Base-by-base conservation (phyloP, 2,888 invertebrate genomes). In the Leuctra nigra region DNA sequence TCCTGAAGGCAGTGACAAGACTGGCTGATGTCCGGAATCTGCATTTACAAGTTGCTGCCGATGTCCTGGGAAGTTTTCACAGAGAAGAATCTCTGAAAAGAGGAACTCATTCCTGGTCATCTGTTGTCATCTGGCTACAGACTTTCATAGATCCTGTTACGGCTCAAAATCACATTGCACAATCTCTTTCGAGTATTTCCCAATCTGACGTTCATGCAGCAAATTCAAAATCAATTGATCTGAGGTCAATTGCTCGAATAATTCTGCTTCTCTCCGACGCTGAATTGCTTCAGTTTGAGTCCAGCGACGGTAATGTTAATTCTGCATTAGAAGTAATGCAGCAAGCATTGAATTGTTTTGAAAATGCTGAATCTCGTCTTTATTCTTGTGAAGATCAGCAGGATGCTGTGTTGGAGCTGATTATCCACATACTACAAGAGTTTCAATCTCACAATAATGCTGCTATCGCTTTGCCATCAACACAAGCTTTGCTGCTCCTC, bases 11-110 rank as follows among this genome's bases (percentile, higher is more conserved):
- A 23, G 13, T 50, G 35, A 20, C 20, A 3, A 33, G 18, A 33
- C 36, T 35, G 18, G 29, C 29, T 29, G 29, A 29, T 11, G 11
- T 11, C 6, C 6, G 29, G 6, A 29, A 29, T 7, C 11, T 29
- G 29, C 7, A 29, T 29, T 29, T 29, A 11, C 6, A 6, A 29
- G 11, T 11, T 7, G 29, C 11, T 6, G 29, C 29, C 29, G 61
- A 65, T 25, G 57, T 65, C 29, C 44, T 70, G 29, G 57, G 62
- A 11, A 56, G 57, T 52, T 69, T 69, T 60, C 59, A 64, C n/a
- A 24, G 25, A 1, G 57, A 59, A 1, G 65, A 67, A 58, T 61
- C 61, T 39, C 58, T 68, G 2, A 53, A 44, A 11, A 63, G 66
- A 53, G 63, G 61, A 16, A 61, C 64, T 14, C 23, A 24, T 53